Evolutionary conservation across 1,140 invertebrate species (phyloP).

Genomic region (Caligus rogercresseyi): DNA sequence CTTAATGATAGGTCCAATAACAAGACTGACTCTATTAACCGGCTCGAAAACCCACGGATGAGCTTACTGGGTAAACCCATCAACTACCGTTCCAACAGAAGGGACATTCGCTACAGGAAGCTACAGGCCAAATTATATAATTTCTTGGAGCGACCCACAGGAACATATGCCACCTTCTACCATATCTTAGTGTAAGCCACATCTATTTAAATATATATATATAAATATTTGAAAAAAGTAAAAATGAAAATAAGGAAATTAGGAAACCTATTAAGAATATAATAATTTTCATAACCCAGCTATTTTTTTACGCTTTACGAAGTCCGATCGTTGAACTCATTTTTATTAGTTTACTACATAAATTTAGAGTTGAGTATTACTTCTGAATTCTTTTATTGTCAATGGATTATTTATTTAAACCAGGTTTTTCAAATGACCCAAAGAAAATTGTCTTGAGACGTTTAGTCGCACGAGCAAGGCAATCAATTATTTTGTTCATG

Average conservation of each 20-base stretch:
- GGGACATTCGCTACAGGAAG: conserved; percentile 68
- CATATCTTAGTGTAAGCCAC: conserved; percentile 75
- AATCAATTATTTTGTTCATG: too few relatives aligned
- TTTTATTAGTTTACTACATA: too few relatives aligned
- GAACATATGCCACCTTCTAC: conserved; percentile 62
- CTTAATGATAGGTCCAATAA: conserved; percentile 15
- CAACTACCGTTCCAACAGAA: conserved; percentile 61
- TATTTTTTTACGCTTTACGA: too few relatives aligned
- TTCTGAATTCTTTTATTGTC: too few relatives aligned
- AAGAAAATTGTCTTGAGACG: too few relatives aligned
- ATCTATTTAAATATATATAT: conserved; percentile 14
- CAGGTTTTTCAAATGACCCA: too few relatives aligned
- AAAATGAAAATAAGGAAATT: conserved; percentile 9
- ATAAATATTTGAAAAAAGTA: conserved; percentile 9
- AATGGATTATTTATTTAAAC: too few relatives aligned
- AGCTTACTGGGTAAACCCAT: conserved; percentile 74
- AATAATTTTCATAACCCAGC: too few relatives aligned
- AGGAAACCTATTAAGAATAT: too few relatives aligned
- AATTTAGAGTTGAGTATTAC: too few relatives aligned
- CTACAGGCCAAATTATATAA: conserved; percentile 78
- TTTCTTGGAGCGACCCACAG: conserved; percentile 76
- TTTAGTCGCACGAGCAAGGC: too few relatives aligned
- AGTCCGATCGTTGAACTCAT: too few relatives aligned
- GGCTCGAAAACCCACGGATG: conserved; percentile 39
- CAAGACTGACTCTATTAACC: conserved; percentile 4